These are phyloP conservation scores for Sebastes schlegelii DNA, from an alignment of 2,113 vertebrate genomes.

Conservation along the genomic window DNA sequence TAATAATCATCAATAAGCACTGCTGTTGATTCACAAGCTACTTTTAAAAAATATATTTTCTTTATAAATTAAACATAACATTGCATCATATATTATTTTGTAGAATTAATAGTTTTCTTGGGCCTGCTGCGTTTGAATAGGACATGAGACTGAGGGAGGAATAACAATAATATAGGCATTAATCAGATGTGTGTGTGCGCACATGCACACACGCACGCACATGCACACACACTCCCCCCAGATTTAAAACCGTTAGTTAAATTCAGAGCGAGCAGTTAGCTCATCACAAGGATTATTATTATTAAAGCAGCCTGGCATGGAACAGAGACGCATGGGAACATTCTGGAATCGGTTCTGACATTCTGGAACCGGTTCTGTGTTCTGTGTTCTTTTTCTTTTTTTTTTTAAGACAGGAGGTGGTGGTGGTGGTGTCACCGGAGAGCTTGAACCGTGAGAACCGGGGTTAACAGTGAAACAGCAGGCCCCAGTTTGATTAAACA, in stretches of 20 bases:
- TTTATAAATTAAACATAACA: not conserved
- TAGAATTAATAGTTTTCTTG: not conserved
- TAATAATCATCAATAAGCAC: not conserved
- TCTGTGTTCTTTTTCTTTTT: not conserved
- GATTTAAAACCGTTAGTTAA: conserved; percentile 85
- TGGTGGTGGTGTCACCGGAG: conserved; percentile 26
- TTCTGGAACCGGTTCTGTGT: not conserved
- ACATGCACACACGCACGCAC: not conserved
- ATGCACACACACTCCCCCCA: not conserved
- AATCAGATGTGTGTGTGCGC: not conserved
- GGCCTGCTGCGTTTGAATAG: not conserved
- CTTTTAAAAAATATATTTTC: not conserved
- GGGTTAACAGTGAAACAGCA: conserved; percentile 67
- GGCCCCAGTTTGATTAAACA: conserved; percentile 67
- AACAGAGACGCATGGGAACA: conserved; percentile 35
- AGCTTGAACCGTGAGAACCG: conserved; percentile 71
- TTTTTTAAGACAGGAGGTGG: conserved; percentile 2
- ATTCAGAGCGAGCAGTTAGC: conserved; percentile 83
- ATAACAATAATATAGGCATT: not conserved
- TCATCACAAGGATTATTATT: conserved; percentile 80
- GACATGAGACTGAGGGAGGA: not conserved
- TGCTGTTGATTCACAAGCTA: not conserved
- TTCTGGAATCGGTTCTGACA: conserved; percentile 22
- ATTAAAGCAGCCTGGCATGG: conserved; percentile 18
- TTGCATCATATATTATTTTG: not conserved